These are phyloP conservation scores for Xylota sylvarum DNA, from an alignment of 2,888 invertebrate genomes.

Conservation along the genomic window DNA sequence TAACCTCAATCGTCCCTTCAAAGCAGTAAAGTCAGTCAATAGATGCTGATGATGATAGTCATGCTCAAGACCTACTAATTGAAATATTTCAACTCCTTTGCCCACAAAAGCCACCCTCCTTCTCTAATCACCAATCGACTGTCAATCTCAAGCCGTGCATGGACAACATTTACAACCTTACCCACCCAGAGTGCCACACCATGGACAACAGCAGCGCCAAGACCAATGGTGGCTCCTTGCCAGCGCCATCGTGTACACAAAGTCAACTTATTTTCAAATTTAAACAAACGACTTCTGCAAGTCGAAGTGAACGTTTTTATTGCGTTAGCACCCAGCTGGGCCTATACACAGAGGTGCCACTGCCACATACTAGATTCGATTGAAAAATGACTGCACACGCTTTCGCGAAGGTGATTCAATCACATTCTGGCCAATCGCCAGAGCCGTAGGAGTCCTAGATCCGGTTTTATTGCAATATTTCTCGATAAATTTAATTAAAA, in stretches of 20 bases:
- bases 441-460: slow-evolving; percentile 51
- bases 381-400: slow-evolving; percentile 47
- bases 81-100: not conserved
- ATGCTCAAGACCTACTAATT: not conserved
- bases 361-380: slow-evolving; percentile 29
- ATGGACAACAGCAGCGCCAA: slow-evolving; percentile 4
- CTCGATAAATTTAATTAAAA: slow-evolving; percentile 69
- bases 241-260: not conserved
- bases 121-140: slow-evolving; percentile 11
- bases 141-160: slow-evolving; percentile 51
- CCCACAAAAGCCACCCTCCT: not conserved
- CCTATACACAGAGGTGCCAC: slow-evolving; percentile 44
- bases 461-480: slow-evolving; percentile 60
- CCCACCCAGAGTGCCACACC: slow-evolving; percentile 19
- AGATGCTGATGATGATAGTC: not conserved
- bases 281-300: slow-evolving; percentile 46
- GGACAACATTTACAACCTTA: slow-evolving; percentile 27
- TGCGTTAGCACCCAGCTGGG: slow-evolving; percentile 69
- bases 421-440: slow-evolving; percentile 41
- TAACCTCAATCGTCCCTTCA: too few relatives aligned
- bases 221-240: not conserved
- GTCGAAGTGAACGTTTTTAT: slow-evolving; percentile 63
- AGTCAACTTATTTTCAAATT: slow-evolving; percentile 32
- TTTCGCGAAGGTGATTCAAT: slow-evolving; percentile 65
- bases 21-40: too few relatives aligned